Evolutionary conservation across 1,140 invertebrate genomes (phyloP), one percentile per base, ranked within the genome.

Genomic region (Oscheius sp.): DNA sequence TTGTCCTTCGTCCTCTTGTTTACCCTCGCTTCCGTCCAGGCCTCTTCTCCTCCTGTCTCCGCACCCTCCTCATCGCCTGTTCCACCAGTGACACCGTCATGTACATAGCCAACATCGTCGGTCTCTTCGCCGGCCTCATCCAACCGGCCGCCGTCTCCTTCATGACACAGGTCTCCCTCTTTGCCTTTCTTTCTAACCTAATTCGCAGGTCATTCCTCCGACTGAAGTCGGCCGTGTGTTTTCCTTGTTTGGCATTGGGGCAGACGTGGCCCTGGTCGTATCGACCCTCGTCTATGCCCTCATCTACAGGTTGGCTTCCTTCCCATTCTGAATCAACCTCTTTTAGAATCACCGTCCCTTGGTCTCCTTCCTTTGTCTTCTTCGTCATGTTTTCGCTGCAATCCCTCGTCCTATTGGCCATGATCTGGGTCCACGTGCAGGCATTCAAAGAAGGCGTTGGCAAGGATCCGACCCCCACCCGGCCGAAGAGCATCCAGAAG

Each of bases 141-240:
- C 78, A 80, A 42, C 78, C 78, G n/a, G 78, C 78, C 15, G 55
- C 61, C 15, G 78, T 80, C 23, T 78, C 78, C 18, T 79, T 79
- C 35, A 80, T 79, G 34, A 75, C 73, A 18, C 76, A 75, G 36
- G 69, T 58, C 10, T 34, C 45, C 31, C 1, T 2, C 1, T 26
- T 59, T 13, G 2, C 67, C 1, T 45, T 73, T 18, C 36, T 2
- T 70, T 69, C 2, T 20, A 68, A 2, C n/a, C n/a, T 23, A 32
- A 36, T 76, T 35, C 18, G 15, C 65, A 78, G 61, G n/a, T 79
- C 4, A 76, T 79, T 34, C 68, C 68, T 1, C 26, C 45, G n/a
- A 75, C 80, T 23, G 78, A 79, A 62, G 52, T 78, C 18, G 78
- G 78, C 23, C 58, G 76, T 15, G 78, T 72, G 4, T 80, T 79